Percentiles rank a stretch among this genome's conserved stretches.
Conservation (phyloP, 1,140 invertebrate genomes). For the Ostrea edulis region DNA sequence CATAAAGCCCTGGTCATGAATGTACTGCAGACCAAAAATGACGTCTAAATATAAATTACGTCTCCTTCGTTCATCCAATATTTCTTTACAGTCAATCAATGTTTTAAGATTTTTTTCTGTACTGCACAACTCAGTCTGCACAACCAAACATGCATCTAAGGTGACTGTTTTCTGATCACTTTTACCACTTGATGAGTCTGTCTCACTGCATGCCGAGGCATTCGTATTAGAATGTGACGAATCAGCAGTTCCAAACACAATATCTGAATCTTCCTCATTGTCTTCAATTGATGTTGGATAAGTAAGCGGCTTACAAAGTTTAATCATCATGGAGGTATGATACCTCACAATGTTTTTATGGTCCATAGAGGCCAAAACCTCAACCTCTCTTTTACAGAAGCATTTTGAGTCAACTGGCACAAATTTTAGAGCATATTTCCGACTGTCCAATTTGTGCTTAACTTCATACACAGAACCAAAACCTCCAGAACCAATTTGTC, state of each 20-base stretch:
- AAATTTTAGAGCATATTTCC: not conserved
- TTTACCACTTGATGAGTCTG: not conserved
- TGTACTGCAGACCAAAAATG: not conserved
- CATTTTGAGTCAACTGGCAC: not conserved
- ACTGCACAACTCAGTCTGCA: not conserved
- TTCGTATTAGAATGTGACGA: not conserved
- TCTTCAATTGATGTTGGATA: not conserved
- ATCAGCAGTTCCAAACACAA: not conserved
- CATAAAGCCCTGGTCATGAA: not conserved
- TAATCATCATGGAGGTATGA: not conserved
- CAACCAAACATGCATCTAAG: slow-evolving; percentile 15
- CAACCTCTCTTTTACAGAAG: not conserved
- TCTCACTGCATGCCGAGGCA: not conserved
- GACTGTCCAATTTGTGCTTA: not conserved
- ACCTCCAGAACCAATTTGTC: not conserved
- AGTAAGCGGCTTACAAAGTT: not conserved
- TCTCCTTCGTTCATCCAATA: not conserved
- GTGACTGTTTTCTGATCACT: not conserved
- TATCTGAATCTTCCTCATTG: not conserved
- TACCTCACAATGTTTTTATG: not conserved
- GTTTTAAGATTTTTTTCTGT: slow-evolving; percentile 2
- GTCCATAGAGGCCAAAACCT: not conserved
- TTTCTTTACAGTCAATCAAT: not conserved
- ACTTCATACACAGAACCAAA: not conserved
- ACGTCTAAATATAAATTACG: not conserved